Base-by-base conservation (phyloP, 2,888 invertebrate genomes). In the Dastarcus helophoroides region DNA sequence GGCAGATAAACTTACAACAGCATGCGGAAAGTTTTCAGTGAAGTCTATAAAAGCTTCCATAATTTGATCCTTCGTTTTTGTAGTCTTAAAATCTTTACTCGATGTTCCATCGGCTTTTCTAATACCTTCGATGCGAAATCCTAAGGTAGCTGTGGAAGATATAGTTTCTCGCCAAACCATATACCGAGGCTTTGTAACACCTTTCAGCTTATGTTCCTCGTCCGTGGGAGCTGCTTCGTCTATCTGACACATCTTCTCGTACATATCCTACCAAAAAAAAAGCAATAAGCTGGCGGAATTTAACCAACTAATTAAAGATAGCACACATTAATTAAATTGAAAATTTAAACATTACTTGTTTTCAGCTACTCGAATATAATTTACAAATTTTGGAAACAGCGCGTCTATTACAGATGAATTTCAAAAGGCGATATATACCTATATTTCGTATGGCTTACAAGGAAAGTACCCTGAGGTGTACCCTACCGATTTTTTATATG, bases 151-250 rank as follows among this genome's bases (percentile, higher is more conserved):
- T n/a, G 95, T 94, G 22, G 94, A 94, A 30, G 94, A 94, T 48
- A 94, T 93, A 6, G 91, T 89, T 63, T 97, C 97, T 32, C 97
- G 69, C 89, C 93, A 94, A 24, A 93, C 73, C 88, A 89, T 89
- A 62, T 91, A 86, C 9, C 95, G 71, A 0, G 94, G 89, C 62
- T 94, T 94, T 3, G 93, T 93, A 2, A 94, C 86, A 10, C 88
- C 93, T 64, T 86, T 84, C 46, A 86, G 70, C 41, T 78, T 69
- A 48, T 89, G 83, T 59, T 94, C 94, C 56, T 93, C 93, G 30
- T 81, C 79, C 15, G 80, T 82, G 3, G 94, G 94, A 0, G 93
- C 93, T 42, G 68, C 70, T 2, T 81, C 76, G 58, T 93, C 91
- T 26, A 93, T 85, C 58, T 90, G 89, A 39, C 91, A 80, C 93